Evolutionary conservation across 2,888 invertebrate species (phyloP), one percentile per base, ranked within the genome.

Genomic region (Drosophila flavopinicola): DNA sequence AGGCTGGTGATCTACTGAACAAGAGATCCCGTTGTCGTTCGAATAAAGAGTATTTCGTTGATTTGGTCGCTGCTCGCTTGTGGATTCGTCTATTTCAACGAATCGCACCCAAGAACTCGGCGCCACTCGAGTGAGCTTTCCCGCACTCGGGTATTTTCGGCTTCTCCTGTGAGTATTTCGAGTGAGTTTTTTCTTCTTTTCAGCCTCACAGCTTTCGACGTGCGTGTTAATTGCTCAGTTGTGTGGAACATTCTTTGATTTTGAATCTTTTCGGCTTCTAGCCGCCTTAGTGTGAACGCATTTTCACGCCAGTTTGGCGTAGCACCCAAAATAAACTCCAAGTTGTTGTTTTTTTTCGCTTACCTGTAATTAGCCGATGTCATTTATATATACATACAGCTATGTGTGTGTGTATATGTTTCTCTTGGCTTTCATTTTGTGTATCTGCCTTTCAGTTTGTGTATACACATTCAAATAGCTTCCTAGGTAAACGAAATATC

Each of bases 1-100:
- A 91, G 91, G 91, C 91, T 91, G 91, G 91, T 91, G 91, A 91
- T 91, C 91, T 91, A 91, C 91, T 91, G 91, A 91, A 91, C 91
- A 91, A 91, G 90, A 91, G 91, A 91, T 91, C 91, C 90, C 91
- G 90, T 90, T 90, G 90, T 91, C 91, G 91, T 91, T 91, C 91
- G 91, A 91, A 91, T 91, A 89, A 91, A 91, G 90, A 90, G 90
- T 91, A 90, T 90, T 89, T 90, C 90, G 90, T 88, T 82, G 85
- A 88, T 89, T 79, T 88, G 82, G 79, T 75, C 78, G 74, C 69
- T 71, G 80, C 57, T 79, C 78, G 82, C 74, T 72, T 76, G 68
- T 77, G 45, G 59, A 73, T 88, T 88, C 82, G 76, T 88, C 87
- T 88, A 88, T 87, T 85, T 87, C 78, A 66, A 82, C 75, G 72